A percentile compares a stretch with the other conserved stretches of the same genome.
These are phyloP conservation scores for Hyaena hyaena DNA, from an alignment of 2,113 vertebrate genomes.

Conservation along the genomic window DNA sequence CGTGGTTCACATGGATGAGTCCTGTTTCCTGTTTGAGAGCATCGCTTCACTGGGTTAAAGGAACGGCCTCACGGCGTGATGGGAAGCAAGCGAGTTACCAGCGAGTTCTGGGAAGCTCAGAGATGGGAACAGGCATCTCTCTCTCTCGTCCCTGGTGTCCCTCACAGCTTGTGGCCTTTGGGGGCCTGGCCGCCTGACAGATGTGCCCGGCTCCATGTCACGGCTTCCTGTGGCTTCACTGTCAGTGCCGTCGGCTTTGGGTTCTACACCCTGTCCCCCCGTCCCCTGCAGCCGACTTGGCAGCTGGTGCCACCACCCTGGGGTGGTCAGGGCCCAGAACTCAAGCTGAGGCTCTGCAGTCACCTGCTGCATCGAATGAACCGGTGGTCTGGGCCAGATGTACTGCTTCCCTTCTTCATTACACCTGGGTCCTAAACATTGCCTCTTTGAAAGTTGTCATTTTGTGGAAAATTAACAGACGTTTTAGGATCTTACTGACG, in stretches of 20 bases:
- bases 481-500: background rate
- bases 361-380: too few relatives aligned
- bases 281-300: too few relatives aligned
- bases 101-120: background rate
- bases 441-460: background rate
- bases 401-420: background rate
- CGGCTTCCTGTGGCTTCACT: background rate
- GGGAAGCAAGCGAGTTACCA: background rate
- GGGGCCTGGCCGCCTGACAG: background rate
- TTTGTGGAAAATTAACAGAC: background rate
- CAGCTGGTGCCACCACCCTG: background rate
- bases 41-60: background rate
- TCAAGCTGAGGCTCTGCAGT: background rate
- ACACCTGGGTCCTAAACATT: background rate
- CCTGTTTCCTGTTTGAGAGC: background rate
- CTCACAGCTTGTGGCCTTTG: rapidly evolving
- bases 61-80: rapidly evolving
- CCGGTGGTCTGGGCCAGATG: background rate
- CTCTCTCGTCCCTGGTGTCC: rapidly evolving
- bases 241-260: rapidly evolving
- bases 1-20: background rate
- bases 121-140: too few relatives aligned
- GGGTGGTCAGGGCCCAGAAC: background rate
- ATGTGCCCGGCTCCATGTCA: rapidly evolving
- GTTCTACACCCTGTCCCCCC: background rate